Conservation (phyloP, 2,113 vertebrate genomes). For the Notarius lentiginosus region DNA sequence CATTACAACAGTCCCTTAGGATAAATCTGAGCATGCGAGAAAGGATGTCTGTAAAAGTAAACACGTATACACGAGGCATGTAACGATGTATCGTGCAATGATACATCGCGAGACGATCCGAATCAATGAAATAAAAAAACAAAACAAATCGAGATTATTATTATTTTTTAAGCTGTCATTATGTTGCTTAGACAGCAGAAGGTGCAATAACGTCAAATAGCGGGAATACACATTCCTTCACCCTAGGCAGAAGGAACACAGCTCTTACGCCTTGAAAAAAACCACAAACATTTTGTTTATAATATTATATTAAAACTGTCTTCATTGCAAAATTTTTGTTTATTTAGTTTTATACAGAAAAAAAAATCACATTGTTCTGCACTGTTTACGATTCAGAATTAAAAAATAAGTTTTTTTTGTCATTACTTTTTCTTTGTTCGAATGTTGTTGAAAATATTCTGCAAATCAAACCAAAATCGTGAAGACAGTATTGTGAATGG, state of each 20-base stretch:
- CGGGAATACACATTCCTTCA: no score
- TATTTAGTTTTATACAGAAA: neutral
- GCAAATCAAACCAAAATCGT: neutral
- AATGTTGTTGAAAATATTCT: neutral
- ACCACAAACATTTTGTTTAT: neutral
- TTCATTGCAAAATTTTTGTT: neutral
- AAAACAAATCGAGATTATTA: no score
- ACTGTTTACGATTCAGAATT: neutral
- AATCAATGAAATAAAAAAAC: no score
- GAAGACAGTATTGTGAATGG: neutral
- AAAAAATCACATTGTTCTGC: neutral
- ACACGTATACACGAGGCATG: neutral
- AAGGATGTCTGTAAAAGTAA: neutral
- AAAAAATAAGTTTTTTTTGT: neutral
- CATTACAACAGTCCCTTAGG: constrained; percentile 26
- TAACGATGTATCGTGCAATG: no score
- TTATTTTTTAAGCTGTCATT: no score
- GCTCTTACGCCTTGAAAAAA: no score
- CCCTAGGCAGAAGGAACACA: no score
- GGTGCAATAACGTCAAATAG: no score
- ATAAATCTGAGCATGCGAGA: constrained; percentile 42
- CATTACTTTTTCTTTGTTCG: neutral
- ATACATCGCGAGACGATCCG: no score
- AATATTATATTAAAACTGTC: neutral
- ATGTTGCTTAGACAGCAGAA: no score